Conservation (phyloP, 2,888 invertebrate genomes). For the Antitype chi region DNA sequence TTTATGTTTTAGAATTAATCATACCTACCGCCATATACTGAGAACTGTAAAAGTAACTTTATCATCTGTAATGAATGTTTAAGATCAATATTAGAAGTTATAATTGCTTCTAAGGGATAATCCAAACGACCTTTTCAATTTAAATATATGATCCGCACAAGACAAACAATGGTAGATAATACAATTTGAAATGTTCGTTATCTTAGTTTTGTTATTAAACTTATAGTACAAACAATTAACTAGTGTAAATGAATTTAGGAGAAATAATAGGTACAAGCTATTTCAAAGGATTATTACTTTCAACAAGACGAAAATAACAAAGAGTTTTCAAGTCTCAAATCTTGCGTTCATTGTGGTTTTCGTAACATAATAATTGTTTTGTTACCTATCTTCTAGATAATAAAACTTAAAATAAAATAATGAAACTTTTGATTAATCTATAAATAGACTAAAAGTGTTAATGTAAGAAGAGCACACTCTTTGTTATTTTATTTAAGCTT, state of each 20-base stretch:
- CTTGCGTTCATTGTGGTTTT: neutral
- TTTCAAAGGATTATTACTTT: conserved; percentile 7
- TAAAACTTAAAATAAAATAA: neutral
- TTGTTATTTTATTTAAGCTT: neutral
- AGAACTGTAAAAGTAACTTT: neutral
- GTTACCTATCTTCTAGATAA: neutral
- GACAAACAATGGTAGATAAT: neutral
- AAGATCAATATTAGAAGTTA: neutral
- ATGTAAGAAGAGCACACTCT: neutral
- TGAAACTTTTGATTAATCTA: neutral
- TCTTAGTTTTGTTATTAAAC: conserved; percentile 24
- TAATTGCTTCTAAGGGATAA: conserved; percentile 25
- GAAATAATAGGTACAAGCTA: neutral
- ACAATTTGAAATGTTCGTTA: conserved; percentile 22
- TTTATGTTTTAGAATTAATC: neutral
- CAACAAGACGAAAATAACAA: neutral
- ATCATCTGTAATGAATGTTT: neutral
- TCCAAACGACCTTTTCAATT: conserved; percentile 5
- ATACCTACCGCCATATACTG: neutral
- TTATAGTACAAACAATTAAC: conserved; percentile 24
- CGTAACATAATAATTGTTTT: neutral
- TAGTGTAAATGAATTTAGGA: neutral
- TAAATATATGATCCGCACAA: neutral
- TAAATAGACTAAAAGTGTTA: neutral
- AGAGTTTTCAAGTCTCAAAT: neutral